These are phyloP conservation scores for Notamacropus eugenii DNA, from an alignment of 2,797 vertebrate genomes.

Conservation along the genomic window DNA sequence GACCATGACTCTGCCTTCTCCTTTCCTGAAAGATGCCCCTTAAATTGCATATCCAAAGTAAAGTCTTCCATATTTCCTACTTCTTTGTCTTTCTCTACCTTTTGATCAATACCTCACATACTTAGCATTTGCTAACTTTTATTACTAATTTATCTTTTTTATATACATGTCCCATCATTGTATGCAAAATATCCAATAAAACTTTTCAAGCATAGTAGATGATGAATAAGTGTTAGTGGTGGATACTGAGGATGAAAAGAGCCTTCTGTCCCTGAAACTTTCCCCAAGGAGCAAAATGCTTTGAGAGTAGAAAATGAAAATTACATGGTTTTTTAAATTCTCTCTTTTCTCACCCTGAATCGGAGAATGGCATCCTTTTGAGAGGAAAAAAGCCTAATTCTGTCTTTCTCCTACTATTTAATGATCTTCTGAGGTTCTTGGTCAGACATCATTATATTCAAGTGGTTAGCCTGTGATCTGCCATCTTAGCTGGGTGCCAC, in stretches of 20 bases:
- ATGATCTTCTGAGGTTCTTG: neutral
- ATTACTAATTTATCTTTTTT: neutral
- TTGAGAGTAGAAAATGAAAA: neutral
- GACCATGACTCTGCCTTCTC: neutral
- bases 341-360: neutral
- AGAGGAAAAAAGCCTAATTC: neutral
- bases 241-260: neutral
- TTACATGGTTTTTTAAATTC: neutral
- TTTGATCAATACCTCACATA: neutral
- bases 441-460: neutral
- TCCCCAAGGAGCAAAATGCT: neutral
- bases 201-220: neutral
- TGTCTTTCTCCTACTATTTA: neutral
- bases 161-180: neutral
- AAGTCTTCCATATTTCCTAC: neutral
- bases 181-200: neutral
- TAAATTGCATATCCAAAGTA: neutral
- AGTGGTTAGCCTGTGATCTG: neutral
- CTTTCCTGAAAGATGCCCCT: neutral
- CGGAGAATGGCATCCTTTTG: neutral
- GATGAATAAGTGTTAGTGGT: neutral
- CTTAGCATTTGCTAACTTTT: neutral
- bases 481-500: neutral
- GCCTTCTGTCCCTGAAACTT: neutral
- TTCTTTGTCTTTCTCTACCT: neutral